phyloP scores from a whole-genome alignment of 2,113 vertebrate species.

The Channa maculata region DNA sequence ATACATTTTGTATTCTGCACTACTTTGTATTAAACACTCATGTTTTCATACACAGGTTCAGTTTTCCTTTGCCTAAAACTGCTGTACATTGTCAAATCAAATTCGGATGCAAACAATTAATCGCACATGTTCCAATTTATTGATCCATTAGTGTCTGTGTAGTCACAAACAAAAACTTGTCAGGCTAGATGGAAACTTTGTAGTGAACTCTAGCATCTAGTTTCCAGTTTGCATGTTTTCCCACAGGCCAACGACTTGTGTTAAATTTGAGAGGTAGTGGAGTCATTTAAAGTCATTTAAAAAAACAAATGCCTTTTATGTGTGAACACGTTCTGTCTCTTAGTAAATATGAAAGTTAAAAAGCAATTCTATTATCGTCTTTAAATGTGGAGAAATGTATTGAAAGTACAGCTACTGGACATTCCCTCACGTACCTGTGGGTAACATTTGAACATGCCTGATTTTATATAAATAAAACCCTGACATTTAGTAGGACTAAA shows the following conservation, averaged over 20 bases:
- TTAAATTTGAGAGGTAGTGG: slow-evolving; percentile 11
- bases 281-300: slow-evolving; percentile 9
- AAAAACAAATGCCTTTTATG: slow-evolving; percentile 40
- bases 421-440: no score
- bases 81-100: slow-evolving; percentile 47
- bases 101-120: slow-evolving; percentile 64
- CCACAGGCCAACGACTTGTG: not conserved
- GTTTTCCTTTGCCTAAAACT: slow-evolving; percentile 48
- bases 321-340: slow-evolving; percentile 12
- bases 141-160: slow-evolving; percentile 25
- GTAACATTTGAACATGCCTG: no score
- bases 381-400: no score
- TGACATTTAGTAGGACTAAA: no score
- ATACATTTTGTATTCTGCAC: slow-evolving; percentile 45
- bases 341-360: no score
- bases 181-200: not conserved
- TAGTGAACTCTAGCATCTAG: not conserved
- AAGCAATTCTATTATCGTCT: no score
- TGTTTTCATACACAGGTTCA: slow-evolving; percentile 7
- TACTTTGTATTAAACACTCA: slow-evolving; percentile 26
- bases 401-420: no score
- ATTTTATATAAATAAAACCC: no score
- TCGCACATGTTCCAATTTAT: slow-evolving; percentile 4
- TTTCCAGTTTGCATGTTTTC: not conserved
- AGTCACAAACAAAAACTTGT: slow-evolving; percentile 29